phyloP scores from a whole-genome alignment of 2,113 vertebrate species.

The Lipophrys pholis region DNA sequence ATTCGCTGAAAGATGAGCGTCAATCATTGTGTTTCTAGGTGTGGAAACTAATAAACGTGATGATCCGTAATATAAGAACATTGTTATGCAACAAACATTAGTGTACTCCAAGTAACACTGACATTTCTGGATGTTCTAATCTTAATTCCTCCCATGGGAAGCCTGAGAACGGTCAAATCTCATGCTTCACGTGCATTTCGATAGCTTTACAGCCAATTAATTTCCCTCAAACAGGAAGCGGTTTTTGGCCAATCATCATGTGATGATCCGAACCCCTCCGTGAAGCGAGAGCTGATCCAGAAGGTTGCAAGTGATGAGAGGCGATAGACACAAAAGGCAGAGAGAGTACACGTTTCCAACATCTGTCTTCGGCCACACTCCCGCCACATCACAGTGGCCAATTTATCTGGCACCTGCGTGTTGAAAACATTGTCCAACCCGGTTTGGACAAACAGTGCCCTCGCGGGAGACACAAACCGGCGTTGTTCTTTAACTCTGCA shows the following conservation, averaged over 20 bases:
- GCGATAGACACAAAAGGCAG: constrained; percentile 22
- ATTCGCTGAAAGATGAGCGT: no score
- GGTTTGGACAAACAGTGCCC: constrained; percentile 64
- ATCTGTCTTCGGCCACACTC: constrained; percentile 62
- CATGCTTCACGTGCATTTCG: constrained; percentile 35
- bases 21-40: no score
- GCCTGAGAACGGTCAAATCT: constrained; percentile 35
- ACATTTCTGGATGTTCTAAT: constrained; percentile 38
- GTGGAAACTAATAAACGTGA: no score
- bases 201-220: constrained; percentile 49
- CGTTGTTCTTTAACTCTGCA: constrained; percentile 62
- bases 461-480: constrained; percentile 56
- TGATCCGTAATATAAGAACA: no score
- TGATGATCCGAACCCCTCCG: constrained; percentile 11
- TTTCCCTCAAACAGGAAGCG: constrained; percentile 61
- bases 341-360: constrained; percentile 41
- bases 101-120: constrained; percentile 25
- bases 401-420: constrained; percentile 71
- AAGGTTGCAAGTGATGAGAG: constrained; percentile 10
- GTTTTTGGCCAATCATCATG: constrained; percentile 11
- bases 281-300: constrained; percentile 12
- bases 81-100: constrained; percentile 9
- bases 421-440: constrained; percentile 71
- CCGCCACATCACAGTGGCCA: constrained; percentile 30
- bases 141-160: constrained; percentile 47